Base-by-base conservation (phyloP, 2,113 vertebrate genomes). In the Ardeotis arabs region DNA sequence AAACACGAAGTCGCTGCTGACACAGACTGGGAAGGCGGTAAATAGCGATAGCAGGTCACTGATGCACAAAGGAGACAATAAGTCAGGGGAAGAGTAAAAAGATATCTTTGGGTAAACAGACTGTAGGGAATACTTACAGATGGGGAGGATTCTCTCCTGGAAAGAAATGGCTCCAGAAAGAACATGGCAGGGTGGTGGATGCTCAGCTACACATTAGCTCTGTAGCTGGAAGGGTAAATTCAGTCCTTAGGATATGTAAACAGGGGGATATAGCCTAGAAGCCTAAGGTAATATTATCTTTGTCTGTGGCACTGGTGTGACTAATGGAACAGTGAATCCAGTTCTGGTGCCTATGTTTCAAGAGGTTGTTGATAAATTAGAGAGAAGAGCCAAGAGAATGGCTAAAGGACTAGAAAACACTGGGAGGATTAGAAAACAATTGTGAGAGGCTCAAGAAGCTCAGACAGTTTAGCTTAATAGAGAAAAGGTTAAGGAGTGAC, bases 401-500 rank as follows among this genome's bases (percentile, higher is more conserved):
- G 89, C 87, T 96, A 62, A 96, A 95, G 94, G 89, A 95, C 81
- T 93, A 55, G 19, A 94, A 97, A 97, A 94, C 93, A 96, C 69
- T 89, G 69, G 18, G 74, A 94, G 94, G 96, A 97, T 97, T 97
- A 97, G 93, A 82, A 96, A 96, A 97, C 93, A 96, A 96, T 96
- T 87, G 95, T 94, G 91, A 96, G 93, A 85, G 94, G 95, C 95
- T 97, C 93, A 96, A 96, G 95, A 91, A 97, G 96, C 93, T 97
- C 91, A 96, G 91, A 91, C 53, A 96, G 95, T 96, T 96, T 97
- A 95, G 93, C 87, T 93, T 96, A 97, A 89, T 75, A 94, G 93
- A 96, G 89, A 94, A 94, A 95, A 97, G 96, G 95, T 97, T 97
- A 97, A 97, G 96, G 84, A 96, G 86, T 94, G 91, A 93, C 84